phyloP scores from a whole-genome alignment of 2,888 invertebrate genomes.

The Drosophila peninsularis region DNA sequence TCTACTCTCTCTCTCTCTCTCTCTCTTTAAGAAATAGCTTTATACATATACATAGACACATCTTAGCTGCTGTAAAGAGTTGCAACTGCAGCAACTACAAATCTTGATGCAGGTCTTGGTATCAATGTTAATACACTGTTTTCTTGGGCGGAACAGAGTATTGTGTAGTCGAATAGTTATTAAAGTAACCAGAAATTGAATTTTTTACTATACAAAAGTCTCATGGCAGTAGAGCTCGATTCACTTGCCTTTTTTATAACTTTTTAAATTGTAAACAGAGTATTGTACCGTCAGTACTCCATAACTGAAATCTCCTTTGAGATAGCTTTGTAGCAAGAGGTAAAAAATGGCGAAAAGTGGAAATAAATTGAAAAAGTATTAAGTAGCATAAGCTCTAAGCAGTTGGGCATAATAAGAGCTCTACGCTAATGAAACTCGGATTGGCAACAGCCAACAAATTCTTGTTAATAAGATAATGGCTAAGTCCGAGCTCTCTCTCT shows the following conservation, averaged over 20 bases:
- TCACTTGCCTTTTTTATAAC: background rate
- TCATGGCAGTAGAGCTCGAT: background rate
- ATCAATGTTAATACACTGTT: constrained; percentile 6
- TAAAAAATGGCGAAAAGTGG: too few relatives aligned
- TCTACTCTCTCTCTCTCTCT: background rate
- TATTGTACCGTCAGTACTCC: background rate
- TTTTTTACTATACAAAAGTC: background rate
- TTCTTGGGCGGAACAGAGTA: background rate
- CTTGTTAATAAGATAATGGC: background rate
- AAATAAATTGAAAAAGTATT: background rate
- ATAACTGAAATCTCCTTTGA: too few relatives aligned
- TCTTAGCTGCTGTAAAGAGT: constrained; percentile 37
- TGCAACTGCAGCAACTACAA: constrained; percentile 23
- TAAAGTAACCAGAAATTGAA: background rate
- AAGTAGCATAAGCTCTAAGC: background rate
- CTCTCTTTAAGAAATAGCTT: constrained; percentile 1
- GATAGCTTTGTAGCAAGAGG: too few relatives aligned
- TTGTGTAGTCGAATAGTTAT: background rate
- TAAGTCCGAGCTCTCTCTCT: background rate
- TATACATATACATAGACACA: background rate
- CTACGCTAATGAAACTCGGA: background rate
- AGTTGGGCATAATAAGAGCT: background rate
- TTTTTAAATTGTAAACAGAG: background rate
- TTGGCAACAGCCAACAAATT: background rate
- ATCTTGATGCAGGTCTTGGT: constrained; percentile 20